Evolutionary conservation across 2,113 vertebrate species (phyloP).

Genomic region (Scatophagus argus): DNA sequence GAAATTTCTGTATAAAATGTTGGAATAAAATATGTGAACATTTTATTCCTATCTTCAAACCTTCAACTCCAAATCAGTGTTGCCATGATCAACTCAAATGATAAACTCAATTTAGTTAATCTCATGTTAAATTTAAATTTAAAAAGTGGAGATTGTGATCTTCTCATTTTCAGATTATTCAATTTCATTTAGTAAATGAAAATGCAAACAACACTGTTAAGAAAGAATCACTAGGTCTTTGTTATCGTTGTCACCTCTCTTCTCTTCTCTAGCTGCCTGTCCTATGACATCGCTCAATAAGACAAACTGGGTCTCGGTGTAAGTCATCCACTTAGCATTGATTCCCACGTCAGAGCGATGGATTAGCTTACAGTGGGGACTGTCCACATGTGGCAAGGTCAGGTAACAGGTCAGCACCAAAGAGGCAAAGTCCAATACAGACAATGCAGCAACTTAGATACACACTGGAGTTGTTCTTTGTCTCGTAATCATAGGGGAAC

Average conservation of each 20-base stretch:
- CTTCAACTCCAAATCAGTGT: too few relatives aligned
- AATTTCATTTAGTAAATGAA: not conserved
- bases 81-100: not conserved
- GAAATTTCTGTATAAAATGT: not conserved
- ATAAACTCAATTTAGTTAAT: not conserved
- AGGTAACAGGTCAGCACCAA: slow-evolving; percentile 30
- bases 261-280: not conserved
- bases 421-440: slow-evolving; percentile 1
- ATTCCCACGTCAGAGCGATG: slow-evolving; percentile 12
- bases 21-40: too few relatives aligned
- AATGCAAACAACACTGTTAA: not conserved
- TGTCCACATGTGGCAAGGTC: slow-evolving; percentile 39
- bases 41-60: not conserved
- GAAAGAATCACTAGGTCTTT: not conserved
- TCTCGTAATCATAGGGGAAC: too few relatives aligned
- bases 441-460: not conserved
- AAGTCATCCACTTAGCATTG: slow-evolving; percentile 47
- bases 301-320: slow-evolving; percentile 36
- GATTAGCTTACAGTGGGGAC: slow-evolving; percentile 30
- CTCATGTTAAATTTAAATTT: not conserved
- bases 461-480: too few relatives aligned
- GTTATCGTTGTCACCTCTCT: not conserved
- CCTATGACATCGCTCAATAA: slow-evolving; percentile 24
- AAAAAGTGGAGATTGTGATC: not conserved
- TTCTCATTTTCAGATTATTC: too few relatives aligned